Conservation (phyloP, 2,113 vertebrate genomes). For the Xiphophorus maculatus region DNA sequence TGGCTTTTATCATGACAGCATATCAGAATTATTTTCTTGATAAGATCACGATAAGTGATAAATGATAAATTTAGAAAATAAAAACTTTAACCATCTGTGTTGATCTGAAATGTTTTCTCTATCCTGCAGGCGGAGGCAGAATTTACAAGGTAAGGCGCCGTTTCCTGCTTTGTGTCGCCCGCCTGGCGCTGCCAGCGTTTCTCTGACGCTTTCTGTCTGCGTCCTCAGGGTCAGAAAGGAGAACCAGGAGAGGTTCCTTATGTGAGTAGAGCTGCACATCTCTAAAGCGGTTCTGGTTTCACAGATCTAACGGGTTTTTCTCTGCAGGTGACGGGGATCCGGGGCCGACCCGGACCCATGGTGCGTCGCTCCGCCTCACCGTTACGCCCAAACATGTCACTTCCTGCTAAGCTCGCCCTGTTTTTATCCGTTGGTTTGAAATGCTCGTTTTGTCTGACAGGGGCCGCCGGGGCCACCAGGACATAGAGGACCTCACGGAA, state of each 20-base stretch:
- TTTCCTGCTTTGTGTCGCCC: background rate
- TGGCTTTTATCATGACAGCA: no score
- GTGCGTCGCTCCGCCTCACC: slow-evolving; percentile 78
- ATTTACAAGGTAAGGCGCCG: slow-evolving; percentile 62
- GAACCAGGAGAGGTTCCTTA: slow-evolving; percentile 93
- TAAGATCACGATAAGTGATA: no score
- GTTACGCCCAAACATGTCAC: slow-evolving; percentile 54
- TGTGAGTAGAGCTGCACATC: slow-evolving; percentile 78
- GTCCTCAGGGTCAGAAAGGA: slow-evolving; percentile 92
- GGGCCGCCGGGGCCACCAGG: slow-evolving; percentile 93
- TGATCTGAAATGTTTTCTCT: background rate
- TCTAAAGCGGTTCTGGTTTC: rapidly evolving
- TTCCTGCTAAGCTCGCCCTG: background rate
- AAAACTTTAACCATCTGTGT: no score
- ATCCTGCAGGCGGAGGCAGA: slow-evolving; percentile 53
- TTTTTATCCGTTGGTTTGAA: background rate
- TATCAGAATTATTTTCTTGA: no score
- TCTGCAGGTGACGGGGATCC: slow-evolving; percentile 88
- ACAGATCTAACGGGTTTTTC: slow-evolving; percentile 5
- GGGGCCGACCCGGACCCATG: slow-evolving; percentile 88
- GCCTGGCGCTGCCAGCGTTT: background rate
- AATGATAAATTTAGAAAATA: background rate
- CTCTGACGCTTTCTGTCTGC: slow-evolving; percentile 22
- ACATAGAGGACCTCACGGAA: slow-evolving; percentile 87
- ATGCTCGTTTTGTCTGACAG: slow-evolving; percentile 64